A percentile compares a stretch with the other conserved stretches of the same genome.
Evolutionary conservation across 2,113 vertebrate species (phyloP).

Genomic region (Rhinolophus ferrumequinum): DNA sequence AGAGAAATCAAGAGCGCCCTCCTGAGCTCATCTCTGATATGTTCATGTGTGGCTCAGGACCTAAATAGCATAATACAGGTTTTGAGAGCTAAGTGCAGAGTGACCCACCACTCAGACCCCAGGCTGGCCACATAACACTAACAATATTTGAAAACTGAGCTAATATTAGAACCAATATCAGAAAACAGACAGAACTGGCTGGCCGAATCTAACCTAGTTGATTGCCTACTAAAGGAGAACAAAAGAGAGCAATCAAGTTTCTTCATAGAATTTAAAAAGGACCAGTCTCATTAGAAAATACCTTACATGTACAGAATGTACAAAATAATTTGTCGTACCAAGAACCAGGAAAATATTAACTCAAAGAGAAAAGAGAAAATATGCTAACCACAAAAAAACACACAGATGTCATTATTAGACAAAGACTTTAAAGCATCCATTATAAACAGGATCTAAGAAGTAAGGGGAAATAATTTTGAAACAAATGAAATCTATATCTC

Average conservation of each 20-base stretch:
- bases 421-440: slow-evolving; percentile 8
- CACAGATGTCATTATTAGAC: neutral
- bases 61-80: neutral
- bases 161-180: neutral
- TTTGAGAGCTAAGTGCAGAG: neutral
- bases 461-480: neutral
- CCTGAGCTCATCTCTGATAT: neutral
- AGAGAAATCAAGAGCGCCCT: neutral
- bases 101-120: neutral
- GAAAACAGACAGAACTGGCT: neutral
- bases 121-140: neutral
- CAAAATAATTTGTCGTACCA: neutral
- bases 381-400: neutral
- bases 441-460: neutral
- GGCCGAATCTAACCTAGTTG: neutral
- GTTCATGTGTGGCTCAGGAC: neutral
- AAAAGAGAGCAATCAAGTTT: slow-evolving; percentile 2
- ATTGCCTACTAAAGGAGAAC: neutral
- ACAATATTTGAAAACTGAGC: neutral
- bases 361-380: slow-evolving; percentile 23
- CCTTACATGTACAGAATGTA: neutral
- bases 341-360: neutral
- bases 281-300: slow-evolving; percentile 14
- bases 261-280: neutral
- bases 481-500: slow-evolving; percentile 21